Evolutionary conservation across 1,140 invertebrate genomes (phyloP).

Genomic region (Drosophila ercepeae): DNA sequence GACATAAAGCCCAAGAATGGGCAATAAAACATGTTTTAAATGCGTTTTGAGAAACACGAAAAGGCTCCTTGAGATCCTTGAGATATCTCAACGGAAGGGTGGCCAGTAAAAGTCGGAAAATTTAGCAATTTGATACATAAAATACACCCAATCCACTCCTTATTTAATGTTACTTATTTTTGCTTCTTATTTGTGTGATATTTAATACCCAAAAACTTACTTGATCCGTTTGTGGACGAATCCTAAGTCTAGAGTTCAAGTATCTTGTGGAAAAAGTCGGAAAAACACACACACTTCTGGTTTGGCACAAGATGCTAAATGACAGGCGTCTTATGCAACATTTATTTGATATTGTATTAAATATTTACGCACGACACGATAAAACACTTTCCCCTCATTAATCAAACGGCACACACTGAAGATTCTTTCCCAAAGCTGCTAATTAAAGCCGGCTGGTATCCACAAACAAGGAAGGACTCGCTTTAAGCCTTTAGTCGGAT

Average conservation of each 20-base stretch:
- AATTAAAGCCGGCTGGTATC: slow-evolving; percentile 56
- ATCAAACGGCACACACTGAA: slow-evolving; percentile 36
- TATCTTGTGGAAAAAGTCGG: slow-evolving; percentile 20
- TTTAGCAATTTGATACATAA: slow-evolving; percentile 1
- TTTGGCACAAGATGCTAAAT: slow-evolving; percentile 51
- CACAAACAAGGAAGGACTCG: slow-evolving; percentile 12
- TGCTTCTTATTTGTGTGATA: slow-evolving; percentile 4
- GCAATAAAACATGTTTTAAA: slow-evolving; percentile 37
- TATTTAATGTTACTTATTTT: neutral
- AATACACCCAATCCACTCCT: neutral
- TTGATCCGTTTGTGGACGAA: slow-evolving; percentile 24
- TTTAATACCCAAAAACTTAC: slow-evolving; percentile 19
- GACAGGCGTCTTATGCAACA: slow-evolving; percentile 70
- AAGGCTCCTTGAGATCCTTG: neutral
- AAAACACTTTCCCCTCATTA: slow-evolving; percentile 81
- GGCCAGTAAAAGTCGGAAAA: slow-evolving; percentile 5
- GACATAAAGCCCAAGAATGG: slow-evolving; percentile 26
- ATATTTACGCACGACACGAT: slow-evolving; percentile 79
- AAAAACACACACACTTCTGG: slow-evolving; percentile 2
- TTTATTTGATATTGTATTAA: slow-evolving; percentile 79
- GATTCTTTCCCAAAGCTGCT: slow-evolving; percentile 32
- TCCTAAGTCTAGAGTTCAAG: slow-evolving; percentile 14
- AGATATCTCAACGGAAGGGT: slow-evolving; percentile 16
- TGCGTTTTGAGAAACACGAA: slow-evolving; percentile 33
- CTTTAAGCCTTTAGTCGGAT: slow-evolving; percentile 30